Evolutionary conservation across 2,888 invertebrate genomes (phyloP), one percentile per base, ranked within the genome.

Genomic region (Pomacea canaliculata): DNA sequence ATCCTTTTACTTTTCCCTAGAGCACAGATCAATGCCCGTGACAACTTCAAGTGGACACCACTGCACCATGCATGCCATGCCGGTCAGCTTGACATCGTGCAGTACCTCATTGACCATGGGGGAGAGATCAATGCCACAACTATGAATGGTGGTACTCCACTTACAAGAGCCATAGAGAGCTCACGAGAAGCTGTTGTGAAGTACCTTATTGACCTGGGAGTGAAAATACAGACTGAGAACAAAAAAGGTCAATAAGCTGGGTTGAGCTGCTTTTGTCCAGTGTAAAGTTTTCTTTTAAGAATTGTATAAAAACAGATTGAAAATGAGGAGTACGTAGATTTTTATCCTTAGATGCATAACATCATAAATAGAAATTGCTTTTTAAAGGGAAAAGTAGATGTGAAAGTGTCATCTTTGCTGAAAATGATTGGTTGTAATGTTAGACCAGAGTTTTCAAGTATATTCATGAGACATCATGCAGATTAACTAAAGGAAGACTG

Each of bases 1-100:
- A 37, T 37, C 37, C 3, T 37, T 37, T 37, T 37, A 37, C 37
- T 5, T 37, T 23, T 56, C 27, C 59, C 23, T 71, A 80, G 80
- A 65, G 91, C 91, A 19, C 80, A 84, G 68, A 85, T 91, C 19
- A 90, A 90, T 84, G 84, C 89, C 5, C 80, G 85, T 67, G 91
- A 91, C 81, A 91, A 91, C 81, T 91, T 91, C 81, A 89, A 91
- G 76, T 91, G 91, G 91, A 90, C 91, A 23, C 89, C 91, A 4
- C 81, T 91, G 13, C 91, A 91, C 77, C 90, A 90, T 81, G 91
- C 91, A 7, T 90, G 90, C 78, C 91, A 91, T 79, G 84, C 89
- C 7, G 91, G 91, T 8, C 87, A 88, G 78, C 78, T 88, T 63
- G 90, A 91, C 73, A 85, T 91, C 63, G 91, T 91, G 8, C 85